Conservation (phyloP, 1,140 invertebrate genomes). For the Parapsyche elsis region DNA sequence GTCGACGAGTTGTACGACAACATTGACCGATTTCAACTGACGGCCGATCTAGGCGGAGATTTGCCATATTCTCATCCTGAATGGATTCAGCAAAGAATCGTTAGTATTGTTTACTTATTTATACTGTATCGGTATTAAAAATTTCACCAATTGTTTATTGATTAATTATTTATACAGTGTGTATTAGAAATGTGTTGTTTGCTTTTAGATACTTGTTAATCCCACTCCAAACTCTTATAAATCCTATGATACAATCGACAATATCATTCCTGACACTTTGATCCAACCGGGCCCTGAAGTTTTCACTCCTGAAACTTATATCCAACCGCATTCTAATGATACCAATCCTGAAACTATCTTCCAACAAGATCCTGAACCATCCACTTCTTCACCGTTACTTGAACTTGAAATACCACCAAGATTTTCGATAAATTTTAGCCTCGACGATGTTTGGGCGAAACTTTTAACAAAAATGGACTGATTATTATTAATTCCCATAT, state of each 20-base stretch:
- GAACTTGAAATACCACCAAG: constrained; percentile 15
- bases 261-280: background rate
- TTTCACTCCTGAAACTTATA: background rate
- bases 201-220: constrained; percentile 18
- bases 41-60: constrained; percentile 87
- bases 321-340: background rate
- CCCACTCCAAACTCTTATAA: background rate
- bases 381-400: background rate
- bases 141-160: too few species aligned
- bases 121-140: background rate
- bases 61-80: constrained; percentile 92
- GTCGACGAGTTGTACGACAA: constrained; percentile 87
- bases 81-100: constrained; percentile 96
- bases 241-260: background rate
- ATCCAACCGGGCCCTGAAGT: background rate
- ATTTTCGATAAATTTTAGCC: constrained; percentile 45
- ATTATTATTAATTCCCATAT: too few species aligned
- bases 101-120: constrained; percentile 67
- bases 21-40: constrained; percentile 87
- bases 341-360: background rate
- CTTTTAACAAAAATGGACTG: constrained; percentile 26
- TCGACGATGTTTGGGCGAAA: constrained; percentile 46
- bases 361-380: background rate
- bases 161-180: background rate
- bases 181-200: too few species aligned